Evolutionary conservation across 2,797 vertebrate genomes (phyloP).

Genomic region (Austrolebias charrua): DNA sequence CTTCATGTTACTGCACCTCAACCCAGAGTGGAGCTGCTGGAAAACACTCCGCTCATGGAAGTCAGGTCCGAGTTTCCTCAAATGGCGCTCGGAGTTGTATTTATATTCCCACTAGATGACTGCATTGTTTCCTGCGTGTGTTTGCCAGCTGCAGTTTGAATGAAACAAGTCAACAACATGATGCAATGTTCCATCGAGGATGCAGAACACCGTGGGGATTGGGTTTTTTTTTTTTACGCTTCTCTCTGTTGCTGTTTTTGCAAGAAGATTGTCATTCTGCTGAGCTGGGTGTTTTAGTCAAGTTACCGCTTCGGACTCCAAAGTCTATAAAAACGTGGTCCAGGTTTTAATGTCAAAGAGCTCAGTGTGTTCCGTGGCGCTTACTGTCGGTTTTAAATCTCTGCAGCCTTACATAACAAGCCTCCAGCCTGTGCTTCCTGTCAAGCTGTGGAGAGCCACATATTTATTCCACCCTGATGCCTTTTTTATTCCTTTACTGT

Average conservation of each 20-base stretch:
- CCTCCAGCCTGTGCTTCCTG: slow-evolving; percentile 27
- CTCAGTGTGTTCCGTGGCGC: neutral
- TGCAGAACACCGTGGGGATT: neutral
- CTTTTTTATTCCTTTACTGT: slow-evolving; percentile 14
- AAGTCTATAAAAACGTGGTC: neutral
- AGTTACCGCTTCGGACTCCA: too few species aligned
- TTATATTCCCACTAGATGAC: slow-evolving; percentile 12
- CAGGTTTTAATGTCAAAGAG: neutral
- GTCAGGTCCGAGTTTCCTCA: slow-evolving; percentile 44
- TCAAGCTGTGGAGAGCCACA: slow-evolving; percentile 23
- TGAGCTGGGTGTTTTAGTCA: neutral
- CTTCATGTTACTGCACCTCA: neutral
- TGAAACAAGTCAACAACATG: slow-evolving; percentile 3
- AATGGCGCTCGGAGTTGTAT: slow-evolving; percentile 27
- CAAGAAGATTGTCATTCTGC: neutral
- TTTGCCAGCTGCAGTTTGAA: slow-evolving; percentile 5
- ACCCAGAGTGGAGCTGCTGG: slow-evolving; percentile 31
- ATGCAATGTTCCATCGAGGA: neutral
- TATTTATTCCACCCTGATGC: slow-evolving; percentile 30
- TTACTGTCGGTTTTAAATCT: slow-evolving; percentile 17
- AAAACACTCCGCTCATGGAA: slow-evolving; percentile 42
- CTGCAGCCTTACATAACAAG: slow-evolving; percentile 39
- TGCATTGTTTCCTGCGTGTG: slow-evolving; percentile 18
- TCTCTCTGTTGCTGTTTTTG: neutral
- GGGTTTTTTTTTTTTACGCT: neutral